These are phyloP conservation scores for Calyptommatus sinebrachiatus DNA, from an alignment of 2,113 vertebrate genomes.

Conservation along the genomic window DNA sequence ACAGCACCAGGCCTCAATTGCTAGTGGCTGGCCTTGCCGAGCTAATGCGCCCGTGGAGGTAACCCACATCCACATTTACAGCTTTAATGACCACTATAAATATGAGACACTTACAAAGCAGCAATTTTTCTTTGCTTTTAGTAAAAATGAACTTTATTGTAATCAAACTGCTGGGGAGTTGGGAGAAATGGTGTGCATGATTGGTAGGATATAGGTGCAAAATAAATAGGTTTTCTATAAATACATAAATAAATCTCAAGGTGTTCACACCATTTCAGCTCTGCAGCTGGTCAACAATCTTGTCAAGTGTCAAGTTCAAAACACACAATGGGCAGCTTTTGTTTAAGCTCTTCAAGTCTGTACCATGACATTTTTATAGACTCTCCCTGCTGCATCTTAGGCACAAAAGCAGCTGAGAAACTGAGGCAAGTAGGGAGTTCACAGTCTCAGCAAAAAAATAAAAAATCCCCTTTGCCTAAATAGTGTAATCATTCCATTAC, in stretches of 20 bases:
- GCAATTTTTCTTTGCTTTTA: background rate
- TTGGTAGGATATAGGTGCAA: background rate
- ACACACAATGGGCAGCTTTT: slow-evolving; percentile 1
- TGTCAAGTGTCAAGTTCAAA: slow-evolving; percentile 16
- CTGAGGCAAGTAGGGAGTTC: slow-evolving; percentile 12
- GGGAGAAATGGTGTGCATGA: background rate
- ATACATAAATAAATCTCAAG: slow-evolving; percentile 32
- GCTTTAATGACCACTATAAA: background rate
- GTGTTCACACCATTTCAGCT: background rate
- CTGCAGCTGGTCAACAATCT: background rate
- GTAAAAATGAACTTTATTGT: slow-evolving; percentile 25
- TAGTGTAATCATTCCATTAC: slow-evolving; percentile 28
- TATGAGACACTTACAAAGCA: background rate
- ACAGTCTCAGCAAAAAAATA: slow-evolving; percentile 1
- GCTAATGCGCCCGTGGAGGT: too few relatives aligned
- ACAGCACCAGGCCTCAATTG: too few relatives aligned
- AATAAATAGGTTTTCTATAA: slow-evolving; percentile 38
- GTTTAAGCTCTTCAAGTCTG: slow-evolving; percentile 12
- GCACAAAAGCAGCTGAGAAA: slow-evolving; percentile 15
- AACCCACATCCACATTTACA: too few relatives aligned
- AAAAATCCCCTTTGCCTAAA: slow-evolving; percentile 7
- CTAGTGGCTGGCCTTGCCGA: too few relatives aligned
- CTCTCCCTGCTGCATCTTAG: background rate
- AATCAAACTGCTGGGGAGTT: background rate
- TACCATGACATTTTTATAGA: background rate